A percentile compares a stretch with the other conserved stretches of the same genome.
Conservation (phyloP, 2,113 vertebrate species). For the Saimiri boliviensis region DNA sequence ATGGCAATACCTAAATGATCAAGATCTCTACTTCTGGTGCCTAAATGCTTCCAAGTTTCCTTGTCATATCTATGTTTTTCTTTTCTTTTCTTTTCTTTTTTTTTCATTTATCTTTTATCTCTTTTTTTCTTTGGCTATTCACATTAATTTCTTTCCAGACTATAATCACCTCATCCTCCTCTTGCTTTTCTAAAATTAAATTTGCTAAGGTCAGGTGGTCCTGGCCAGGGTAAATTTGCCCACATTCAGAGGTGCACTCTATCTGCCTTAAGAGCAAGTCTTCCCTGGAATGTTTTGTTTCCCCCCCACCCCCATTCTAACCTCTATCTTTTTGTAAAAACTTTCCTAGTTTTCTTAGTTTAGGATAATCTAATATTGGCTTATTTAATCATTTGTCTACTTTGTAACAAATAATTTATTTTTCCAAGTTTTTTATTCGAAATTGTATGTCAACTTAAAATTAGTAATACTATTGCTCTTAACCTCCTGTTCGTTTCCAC, state of each 20-base stretch:
- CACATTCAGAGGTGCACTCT: not conserved
- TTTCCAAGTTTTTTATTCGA: not conserved
- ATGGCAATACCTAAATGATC: not conserved
- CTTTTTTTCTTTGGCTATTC: not conserved
- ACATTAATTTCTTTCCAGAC: not conserved
- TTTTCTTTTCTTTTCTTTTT: not conserved
- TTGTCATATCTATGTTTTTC: not conserved
- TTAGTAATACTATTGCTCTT: not conserved
- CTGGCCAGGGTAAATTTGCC: not conserved
- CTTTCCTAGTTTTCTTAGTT: not conserved
- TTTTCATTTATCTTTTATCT: not conserved
- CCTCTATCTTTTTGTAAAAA: not conserved
- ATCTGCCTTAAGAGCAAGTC: not conserved
- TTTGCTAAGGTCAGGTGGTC: not conserved
- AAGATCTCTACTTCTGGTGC: not conserved
- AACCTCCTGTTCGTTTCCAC: not conserved
- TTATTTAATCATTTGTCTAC: not conserved
- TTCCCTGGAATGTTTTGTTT: too few relatives aligned
- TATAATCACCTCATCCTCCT: not conserved
- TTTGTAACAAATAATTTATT: not conserved
- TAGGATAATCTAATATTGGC: not conserved
- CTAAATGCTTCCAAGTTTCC: not conserved
- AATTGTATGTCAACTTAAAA: not conserved
- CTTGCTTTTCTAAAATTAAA: not conserved
- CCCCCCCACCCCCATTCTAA: too few relatives aligned